Base-by-base conservation (phyloP, 2,888 invertebrate genomes). In the Agrotis ipsilon region DNA sequence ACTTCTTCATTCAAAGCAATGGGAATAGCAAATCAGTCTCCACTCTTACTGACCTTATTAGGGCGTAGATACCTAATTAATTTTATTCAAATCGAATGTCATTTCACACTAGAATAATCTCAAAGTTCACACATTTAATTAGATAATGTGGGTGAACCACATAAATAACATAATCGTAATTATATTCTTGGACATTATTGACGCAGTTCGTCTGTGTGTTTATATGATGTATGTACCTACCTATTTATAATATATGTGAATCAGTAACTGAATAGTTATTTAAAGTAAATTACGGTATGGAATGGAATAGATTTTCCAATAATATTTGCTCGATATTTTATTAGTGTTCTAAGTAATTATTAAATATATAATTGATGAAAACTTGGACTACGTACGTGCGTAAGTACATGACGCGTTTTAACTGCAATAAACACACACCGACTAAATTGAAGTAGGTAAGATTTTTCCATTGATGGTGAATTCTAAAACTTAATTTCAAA, bases 81-180 rank as follows among this genome's bases (percentile, higher is more conserved):
- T 16, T 81, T 73, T 68, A 73, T 69, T 46, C 69, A 52, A 84
- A 73, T 71, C 60, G 59, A 74, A 68, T 66, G 68, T 61, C 55
- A 64, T 55, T 78, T 63, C 52, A 51, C 61, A 55, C 66, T 78
- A 61, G 66, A 86, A 83, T 85, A 82, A 84, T 86, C 81, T 84
- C 83, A 87, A 86, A 88, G 86, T 87, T 88, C 88, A 76, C 77
- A 78, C 72, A 81, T 81, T 81, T 84, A 82, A 74, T 66, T 72
- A 83, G 83, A 89, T 87, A 86, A 85, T 71, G 80, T 82, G 58
- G 79, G 71, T 77, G 75, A 76, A 82, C 78, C 72, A 80, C 78
- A 80, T 82, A 81, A 83, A 84, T 83, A 82, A 81, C 60, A 83
- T 79, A 32, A n/a, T 9, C 32, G 5, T 27, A 27, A 5, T 6